These are phyloP conservation scores for Lucilia cuprina DNA, from an alignment of 1,140 invertebrate species.

Conservation along the genomic window DNA sequence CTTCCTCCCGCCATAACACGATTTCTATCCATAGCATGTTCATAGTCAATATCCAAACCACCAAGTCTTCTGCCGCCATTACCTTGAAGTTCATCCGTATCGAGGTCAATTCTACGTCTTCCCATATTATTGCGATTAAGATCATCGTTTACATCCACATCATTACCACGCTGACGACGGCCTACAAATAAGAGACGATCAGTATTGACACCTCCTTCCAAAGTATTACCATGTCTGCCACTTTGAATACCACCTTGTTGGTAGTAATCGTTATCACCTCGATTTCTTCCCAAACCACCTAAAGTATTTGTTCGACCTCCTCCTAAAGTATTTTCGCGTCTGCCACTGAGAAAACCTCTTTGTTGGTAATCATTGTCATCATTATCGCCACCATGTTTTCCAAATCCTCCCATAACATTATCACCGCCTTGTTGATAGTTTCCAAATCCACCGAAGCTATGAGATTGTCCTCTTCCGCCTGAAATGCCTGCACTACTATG, in stretches of 20 bases:
- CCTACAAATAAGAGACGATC: neutral
- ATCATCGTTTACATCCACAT: neutral
- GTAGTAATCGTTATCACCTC: neutral
- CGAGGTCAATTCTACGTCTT: neutral
- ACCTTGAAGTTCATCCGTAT: neutral
- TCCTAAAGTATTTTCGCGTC: neutral
- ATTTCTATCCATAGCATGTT: neutral
- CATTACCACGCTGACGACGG: neutral
- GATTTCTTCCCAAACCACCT: neutral
- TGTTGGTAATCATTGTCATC: neutral
- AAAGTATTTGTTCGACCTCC: too few species aligned
- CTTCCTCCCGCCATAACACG: neutral
- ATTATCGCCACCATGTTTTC: neutral
- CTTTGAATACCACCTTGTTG: neutral
- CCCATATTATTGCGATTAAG: neutral
- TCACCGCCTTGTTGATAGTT: neutral
- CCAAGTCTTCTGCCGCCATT: neutral
- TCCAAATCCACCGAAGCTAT: neutral
- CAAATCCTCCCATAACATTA: neutral
- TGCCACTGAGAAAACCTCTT: neutral
- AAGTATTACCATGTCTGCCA: neutral
- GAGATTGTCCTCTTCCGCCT: neutral
- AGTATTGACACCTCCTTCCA: neutral
- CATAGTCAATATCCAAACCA: neutral
- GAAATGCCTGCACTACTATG: too few species aligned